Percentiles rank a stretch among this genome's conserved stretches.
Evolutionary conservation across 2,888 invertebrate species (phyloP).

Genomic region (Scaptomyza reducta): DNA sequence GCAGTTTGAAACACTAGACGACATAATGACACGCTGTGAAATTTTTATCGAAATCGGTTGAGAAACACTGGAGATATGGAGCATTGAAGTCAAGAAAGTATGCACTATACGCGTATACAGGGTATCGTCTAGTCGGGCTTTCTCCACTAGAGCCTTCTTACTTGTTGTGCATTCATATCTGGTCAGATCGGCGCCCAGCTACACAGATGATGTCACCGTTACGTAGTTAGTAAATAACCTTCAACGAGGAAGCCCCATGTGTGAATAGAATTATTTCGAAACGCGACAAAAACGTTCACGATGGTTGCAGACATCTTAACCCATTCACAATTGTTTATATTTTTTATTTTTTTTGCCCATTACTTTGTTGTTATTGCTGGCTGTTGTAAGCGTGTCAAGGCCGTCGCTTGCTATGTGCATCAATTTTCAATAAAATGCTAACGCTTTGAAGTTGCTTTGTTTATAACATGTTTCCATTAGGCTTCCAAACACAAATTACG

Average conservation of each 20-base stretch:
- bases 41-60: too few species aligned
- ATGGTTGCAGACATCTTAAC: conserved; percentile 10
- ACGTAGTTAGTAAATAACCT: background rate
- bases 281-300: conserved; percentile 8
- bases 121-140: too few species aligned
- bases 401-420: conserved; percentile 53
- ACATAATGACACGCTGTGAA: too few species aligned
- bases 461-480: conserved; percentile 47
- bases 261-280: conserved; percentile 41
- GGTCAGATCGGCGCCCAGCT: conserved; percentile 13
- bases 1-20: too few species aligned
- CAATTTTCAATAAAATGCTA: conserved; percentile 5
- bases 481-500: conserved; percentile 42
- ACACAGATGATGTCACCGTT: conserved; percentile 54
- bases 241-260: conserved; percentile 4
- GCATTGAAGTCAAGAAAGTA: too few species aligned
- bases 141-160: too few species aligned
- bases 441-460: conserved; percentile 37
- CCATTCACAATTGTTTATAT: conserved; percentile 48
- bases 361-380: conserved; percentile 30
- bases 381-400: conserved; percentile 76
- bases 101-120: too few species aligned
- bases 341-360: conserved; percentile 39
- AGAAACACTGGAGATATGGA: too few species aligned
- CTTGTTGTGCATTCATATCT: conserved; percentile 18